Base-by-base conservation (phyloP, 2,888 invertebrate genomes). In the Tachina fera region DNA sequence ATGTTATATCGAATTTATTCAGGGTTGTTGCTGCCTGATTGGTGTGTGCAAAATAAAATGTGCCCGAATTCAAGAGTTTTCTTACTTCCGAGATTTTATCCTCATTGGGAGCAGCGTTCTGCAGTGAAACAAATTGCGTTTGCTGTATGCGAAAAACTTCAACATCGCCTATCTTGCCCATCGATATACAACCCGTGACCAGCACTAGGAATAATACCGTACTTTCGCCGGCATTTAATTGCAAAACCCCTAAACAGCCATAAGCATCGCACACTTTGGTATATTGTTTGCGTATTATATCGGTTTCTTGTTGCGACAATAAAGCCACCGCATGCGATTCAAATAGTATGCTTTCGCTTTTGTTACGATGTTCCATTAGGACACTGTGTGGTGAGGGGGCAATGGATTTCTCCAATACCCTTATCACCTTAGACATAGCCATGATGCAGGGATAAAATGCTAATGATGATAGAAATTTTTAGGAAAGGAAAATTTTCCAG, bases 81-180 rank as follows among this genome's bases (percentile, higher is more conserved):
- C 97, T 95, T 16, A 95, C 94, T 90, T 95, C 95, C 56, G 94
- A 93, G 19, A 95, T 94, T 91, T 94, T 94, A 88, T 95, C 95
- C 89, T 95, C 95, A 53, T 94, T 94, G 87, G 94, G 94, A 1
- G 94, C 91, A 58, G 94, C 95, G 90, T 96, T 96, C 92, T 97
- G 96, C 84, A 99, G 93, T 0, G 98, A 97, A 11, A 98, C 94
- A 92, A 98, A 98, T 89, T 96, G 96, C 0, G 98, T 98, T 92
- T 97, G 97, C 0, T 98, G 98, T 80, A 99, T 96, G 88, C 98
- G 95, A 92, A 98, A 99, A 84, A 99, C 96, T 94, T 99, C 99
- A 0, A 97, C 96, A 90, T 98, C 98, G 63, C 96, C 96, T 61
- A 99, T 96, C 94, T 99, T 99, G 11, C 99, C 99, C 87, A 99